Percentiles rank a stretch among this genome's conserved stretches.
These are phyloP conservation scores for Zoroaster sp. DNA, from an alignment of 53 echinoderm and acorn worm species.

Conservation along the genomic window DNA sequence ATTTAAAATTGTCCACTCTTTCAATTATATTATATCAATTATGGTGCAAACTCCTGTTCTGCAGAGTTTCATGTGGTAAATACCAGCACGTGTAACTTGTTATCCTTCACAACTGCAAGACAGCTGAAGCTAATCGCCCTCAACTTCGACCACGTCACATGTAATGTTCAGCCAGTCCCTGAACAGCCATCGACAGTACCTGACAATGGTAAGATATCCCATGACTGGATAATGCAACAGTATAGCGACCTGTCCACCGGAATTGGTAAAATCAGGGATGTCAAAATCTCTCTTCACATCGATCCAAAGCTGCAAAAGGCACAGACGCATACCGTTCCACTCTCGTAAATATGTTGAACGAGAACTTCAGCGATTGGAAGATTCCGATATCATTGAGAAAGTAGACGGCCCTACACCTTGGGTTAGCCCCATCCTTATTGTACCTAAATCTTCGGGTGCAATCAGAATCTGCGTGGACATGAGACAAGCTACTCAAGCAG, in stretches of 20 bases:
- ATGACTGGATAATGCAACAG: conserved; percentile 10
- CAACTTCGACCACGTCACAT: neutral
- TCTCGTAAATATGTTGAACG: conserved; percentile 61
- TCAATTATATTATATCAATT: too few relatives aligned
- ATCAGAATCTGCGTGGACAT: conserved; percentile 66
- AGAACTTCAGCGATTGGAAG: conserved; percentile 50
- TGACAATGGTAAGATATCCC: neutral
- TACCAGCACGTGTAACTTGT: neutral
- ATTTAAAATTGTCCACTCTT: too few relatives aligned
- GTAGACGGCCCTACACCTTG: conserved; percentile 63
- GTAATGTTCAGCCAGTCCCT: neutral
- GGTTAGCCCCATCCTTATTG: conserved; percentile 56
- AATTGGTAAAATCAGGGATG: conserved; percentile 65
- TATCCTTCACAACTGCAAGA: neutral
- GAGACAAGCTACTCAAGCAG: conserved; percentile 65
- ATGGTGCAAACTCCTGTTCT: neutral
- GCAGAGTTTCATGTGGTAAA: neutral
- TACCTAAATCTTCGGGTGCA: conserved; percentile 37
- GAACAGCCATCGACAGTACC: neutral
- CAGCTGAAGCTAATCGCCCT: neutral
- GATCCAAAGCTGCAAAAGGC: conserved; percentile 43
- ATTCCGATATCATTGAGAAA: conserved; percentile 57
- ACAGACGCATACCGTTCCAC: conserved; percentile 63
- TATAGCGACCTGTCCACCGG: conserved; percentile 18
- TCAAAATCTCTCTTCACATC: conserved; percentile 59